Conservation (phyloP, 2,888 invertebrate species). For the Ectropis crepuscularia region DNA sequence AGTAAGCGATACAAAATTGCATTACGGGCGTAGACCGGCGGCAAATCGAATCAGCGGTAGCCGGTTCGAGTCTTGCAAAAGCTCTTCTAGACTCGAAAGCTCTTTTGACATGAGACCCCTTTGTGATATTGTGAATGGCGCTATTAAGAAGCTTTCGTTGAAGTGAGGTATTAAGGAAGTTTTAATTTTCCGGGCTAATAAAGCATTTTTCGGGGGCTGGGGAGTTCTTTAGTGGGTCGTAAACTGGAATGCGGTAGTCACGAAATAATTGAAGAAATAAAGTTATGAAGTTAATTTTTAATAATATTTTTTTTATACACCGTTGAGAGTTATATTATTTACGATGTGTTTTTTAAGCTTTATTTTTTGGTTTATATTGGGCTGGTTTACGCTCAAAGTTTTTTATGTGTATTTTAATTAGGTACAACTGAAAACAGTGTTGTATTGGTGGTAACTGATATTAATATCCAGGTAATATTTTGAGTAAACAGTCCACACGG, state of each 20-base stretch:
- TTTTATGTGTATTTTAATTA: too few relatives aligned
- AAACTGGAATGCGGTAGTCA: constrained; percentile 11
- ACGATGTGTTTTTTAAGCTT: too few relatives aligned
- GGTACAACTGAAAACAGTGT: too few relatives aligned
- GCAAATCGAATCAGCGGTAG: constrained; percentile 67
- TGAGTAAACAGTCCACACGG: too few relatives aligned
- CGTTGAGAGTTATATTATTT: too few relatives aligned
- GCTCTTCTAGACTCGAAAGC: constrained; percentile 42
- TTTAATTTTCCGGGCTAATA: constrained; percentile 30
- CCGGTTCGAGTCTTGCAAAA: constrained; percentile 53
- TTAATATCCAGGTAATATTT: too few relatives aligned
- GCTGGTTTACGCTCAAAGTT: too few relatives aligned
- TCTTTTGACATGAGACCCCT: constrained; percentile 62
- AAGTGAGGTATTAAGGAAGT: constrained; percentile 32
- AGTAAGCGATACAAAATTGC: constrained; percentile 47
- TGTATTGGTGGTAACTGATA: too few relatives aligned
- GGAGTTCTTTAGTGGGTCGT: constrained; percentile 21
- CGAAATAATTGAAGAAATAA: constrained; percentile 19
- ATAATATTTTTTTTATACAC: too few relatives aligned
- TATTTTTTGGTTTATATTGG: too few relatives aligned
- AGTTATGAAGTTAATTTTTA: background rate
- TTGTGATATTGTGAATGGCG: constrained; percentile 48
- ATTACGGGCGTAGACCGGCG: constrained; percentile 58
- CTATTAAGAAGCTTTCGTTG: constrained; percentile 42
- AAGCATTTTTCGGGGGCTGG: constrained; percentile 24